Evolutionary conservation across 1,140 invertebrate species (phyloP), one percentile per base, ranked within the genome.

Genomic region (Drosophila mojavensis): DNA sequence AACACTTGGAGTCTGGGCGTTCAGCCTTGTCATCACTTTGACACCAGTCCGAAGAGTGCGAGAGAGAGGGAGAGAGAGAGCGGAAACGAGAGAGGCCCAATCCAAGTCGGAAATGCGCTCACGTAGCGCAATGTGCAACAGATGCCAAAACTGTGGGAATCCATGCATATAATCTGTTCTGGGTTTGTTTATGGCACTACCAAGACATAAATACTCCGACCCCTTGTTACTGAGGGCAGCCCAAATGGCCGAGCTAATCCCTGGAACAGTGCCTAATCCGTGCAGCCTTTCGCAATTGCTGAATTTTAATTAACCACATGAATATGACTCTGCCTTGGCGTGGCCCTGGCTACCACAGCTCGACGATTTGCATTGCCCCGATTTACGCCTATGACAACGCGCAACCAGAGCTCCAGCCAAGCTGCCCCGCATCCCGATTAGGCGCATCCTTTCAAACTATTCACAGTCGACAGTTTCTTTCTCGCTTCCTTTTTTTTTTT

Each of bases 301-400:
- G 77, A 80, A 83, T 88, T 88, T 88, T 79, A 88, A 88, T 88
- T 89, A 89, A 89, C 77, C 84, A 70, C 77, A 78, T 80, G 80
- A 65, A 69, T 63, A 63, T 51, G 50, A 36, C 20, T 15, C 11
- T 6, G 36, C 20, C n/a, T 15, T 15, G 26, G 15, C 43, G 58
- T 17, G 58, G 68, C 48, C 62, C 63, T 73, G 69, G 47, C 39
- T 64, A 67, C 56, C 72, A 63, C 26, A 5, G 4, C 41, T 9
- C 51, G 1, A n/a, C 10, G 50, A 53, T 53, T 53, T 15, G 51
- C 65, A 75, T 66, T 81, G 66, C 63, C 61, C 77, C 72, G 79
- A 80, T 73, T 83, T 83, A 80, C 79, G 81, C 64, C 62, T 79
- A 75, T 75, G 70, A 64, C 65, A 78, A 82, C 79, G 60, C 53